Conservation (phyloP, 2,888 invertebrate genomes). For the Dione vanillae region DNA sequence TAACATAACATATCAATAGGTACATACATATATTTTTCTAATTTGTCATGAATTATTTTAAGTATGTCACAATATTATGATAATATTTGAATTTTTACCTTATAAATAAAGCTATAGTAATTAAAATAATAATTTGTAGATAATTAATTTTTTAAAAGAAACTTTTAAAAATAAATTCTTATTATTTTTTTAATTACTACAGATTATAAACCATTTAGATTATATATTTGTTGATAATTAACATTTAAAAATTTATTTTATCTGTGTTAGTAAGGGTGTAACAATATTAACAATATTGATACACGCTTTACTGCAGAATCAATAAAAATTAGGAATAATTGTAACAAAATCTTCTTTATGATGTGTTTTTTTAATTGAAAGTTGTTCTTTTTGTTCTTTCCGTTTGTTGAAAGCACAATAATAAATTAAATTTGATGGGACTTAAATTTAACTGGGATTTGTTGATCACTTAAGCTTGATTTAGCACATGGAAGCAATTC, state of each 20-base stretch:
- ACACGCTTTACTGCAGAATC: slow-evolving; percentile 18
- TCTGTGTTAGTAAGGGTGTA: slow-evolving; percentile 3
- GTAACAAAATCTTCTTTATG: too few relatives aligned
- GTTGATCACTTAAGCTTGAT: slow-evolving; percentile 8
- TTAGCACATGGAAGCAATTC: slow-evolving; percentile 29
- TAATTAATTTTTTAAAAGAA: slow-evolving; percentile 9
- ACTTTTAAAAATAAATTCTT: slow-evolving; percentile 10
- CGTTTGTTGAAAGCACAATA: not conserved
- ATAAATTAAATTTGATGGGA: slow-evolving; percentile 12
- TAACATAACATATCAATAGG: not conserved
- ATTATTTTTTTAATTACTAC: not conserved
- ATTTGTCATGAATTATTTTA: too few relatives aligned
- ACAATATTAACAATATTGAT: slow-evolving; percentile 28
- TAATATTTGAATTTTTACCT: not conserved
- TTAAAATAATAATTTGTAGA: not conserved
- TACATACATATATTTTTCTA: too few relatives aligned
- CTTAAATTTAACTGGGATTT: slow-evolving; percentile 22
- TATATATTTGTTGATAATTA: not conserved
- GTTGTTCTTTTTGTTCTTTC: too few relatives aligned
- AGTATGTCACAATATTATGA: not conserved
- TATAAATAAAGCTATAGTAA: not conserved
- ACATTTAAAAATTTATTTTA: not conserved
- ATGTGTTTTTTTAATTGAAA: too few relatives aligned
- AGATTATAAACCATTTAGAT: not conserved
- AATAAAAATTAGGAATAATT: too few relatives aligned